phyloP scores from a whole-genome alignment of 2,797 vertebrate genomes.

The Chromis chromis region DNA sequence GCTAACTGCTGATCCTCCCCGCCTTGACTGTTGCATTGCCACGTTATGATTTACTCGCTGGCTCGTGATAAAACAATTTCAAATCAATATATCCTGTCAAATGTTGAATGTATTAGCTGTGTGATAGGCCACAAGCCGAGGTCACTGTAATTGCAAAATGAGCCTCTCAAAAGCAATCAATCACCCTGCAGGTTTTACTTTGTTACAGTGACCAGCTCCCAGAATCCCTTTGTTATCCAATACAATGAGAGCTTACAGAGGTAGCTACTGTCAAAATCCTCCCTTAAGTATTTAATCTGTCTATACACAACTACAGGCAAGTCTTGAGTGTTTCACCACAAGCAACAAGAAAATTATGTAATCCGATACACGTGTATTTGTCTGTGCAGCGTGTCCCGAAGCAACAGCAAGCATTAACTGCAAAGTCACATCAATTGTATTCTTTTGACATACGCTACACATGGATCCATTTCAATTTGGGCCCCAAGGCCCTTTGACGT shows the following conservation, averaged over 20 bases:
- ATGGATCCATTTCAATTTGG: slow-evolving; percentile 65
- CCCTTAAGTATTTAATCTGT: slow-evolving; percentile 1
- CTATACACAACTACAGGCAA: neutral
- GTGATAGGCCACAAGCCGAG: neutral
- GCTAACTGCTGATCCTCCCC: neutral
- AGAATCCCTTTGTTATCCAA: slow-evolving; percentile 15
- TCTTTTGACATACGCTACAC: slow-evolving; percentile 30
- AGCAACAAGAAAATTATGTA: neutral
- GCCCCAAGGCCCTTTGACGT: slow-evolving; percentile 49
- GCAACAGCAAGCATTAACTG: slow-evolving; percentile 24
- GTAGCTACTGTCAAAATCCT: neutral
- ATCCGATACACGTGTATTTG: neutral
- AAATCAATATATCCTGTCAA: slow-evolving; percentile 47
- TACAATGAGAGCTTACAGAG: slow-evolving; percentile 9
- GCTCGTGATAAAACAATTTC: slow-evolving; percentile 14
- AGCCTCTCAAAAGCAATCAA: slow-evolving; percentile 27
- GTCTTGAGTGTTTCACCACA: neutral
- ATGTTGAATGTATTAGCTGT: slow-evolving; percentile 11
- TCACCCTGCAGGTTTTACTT: slow-evolving; percentile 18
- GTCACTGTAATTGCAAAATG: slow-evolving; percentile 27
- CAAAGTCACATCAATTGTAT: slow-evolving; percentile 40
- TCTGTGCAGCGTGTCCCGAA: neutral
- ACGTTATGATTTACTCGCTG: slow-evolving; percentile 5
- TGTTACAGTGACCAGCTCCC: slow-evolving; percentile 6
- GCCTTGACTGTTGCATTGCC: neutral